Conservation (phyloP, 2,888 invertebrate genomes). For the Argyresthia albistria region DNA sequence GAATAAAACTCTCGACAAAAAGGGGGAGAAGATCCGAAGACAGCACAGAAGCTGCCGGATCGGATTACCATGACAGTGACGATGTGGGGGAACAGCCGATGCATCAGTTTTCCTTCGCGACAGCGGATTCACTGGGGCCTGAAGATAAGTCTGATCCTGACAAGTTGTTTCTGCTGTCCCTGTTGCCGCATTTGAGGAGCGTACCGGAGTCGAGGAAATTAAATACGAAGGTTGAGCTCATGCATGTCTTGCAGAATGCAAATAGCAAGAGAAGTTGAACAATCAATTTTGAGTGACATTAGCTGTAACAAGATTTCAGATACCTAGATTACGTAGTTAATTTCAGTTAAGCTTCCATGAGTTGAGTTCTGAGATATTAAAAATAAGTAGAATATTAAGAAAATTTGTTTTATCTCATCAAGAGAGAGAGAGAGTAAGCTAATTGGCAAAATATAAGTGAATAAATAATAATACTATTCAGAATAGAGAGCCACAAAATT, state of each 20-base stretch:
- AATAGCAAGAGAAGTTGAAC: constrained; percentile 17
- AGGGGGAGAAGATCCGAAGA: constrained; percentile 25
- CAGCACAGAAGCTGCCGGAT: constrained; percentile 12
- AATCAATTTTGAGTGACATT: no score
- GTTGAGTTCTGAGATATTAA: no score
- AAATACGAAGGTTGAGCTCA: constrained; percentile 54
- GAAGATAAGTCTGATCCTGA: constrained; percentile 44
- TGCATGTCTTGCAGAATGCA: constrained; percentile 54
- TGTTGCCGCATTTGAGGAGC: constrained; percentile 50
- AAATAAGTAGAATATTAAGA: no score
- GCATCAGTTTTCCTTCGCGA: constrained; percentile 52
- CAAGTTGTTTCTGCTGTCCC: constrained; percentile 50
- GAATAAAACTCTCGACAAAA: constrained; percentile 10
- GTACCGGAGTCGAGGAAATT: constrained; percentile 48
- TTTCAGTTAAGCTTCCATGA: no score
- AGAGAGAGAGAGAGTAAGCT: no score
- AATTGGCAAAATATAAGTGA: no score
- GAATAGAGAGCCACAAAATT: no score
- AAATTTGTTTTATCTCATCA: no score
- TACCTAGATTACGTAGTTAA: no score
- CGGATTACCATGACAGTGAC: constrained; percentile 18
- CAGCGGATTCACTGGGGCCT: constrained; percentile 32
- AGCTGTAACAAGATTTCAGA: no score
- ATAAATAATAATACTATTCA: no score
- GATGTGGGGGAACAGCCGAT: constrained; percentile 7